Evolutionary conservation across 2,797 vertebrate species (phyloP), one percentile per base, ranked within the genome.

Genomic region (Dendrocincla tyrannina): DNA sequence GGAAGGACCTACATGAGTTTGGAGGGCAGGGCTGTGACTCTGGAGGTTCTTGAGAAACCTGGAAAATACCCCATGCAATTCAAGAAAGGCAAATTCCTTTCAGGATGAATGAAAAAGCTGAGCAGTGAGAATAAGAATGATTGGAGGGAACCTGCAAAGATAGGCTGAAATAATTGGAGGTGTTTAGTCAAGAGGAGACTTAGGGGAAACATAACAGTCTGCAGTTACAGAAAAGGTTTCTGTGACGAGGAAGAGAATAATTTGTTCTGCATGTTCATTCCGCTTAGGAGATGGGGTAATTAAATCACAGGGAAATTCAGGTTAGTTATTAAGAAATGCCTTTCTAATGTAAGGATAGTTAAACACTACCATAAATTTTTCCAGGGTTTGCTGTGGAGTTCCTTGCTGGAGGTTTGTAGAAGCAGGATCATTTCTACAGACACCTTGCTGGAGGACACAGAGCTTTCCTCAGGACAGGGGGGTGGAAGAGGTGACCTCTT

Each of bases 271-370:
- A 22, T n/a, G 66, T 78, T 93, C 85, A 37, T 85, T 87, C 82
- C 78, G 53, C 70, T 85, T 56, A 35, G 70, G 55, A 85, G 58
- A 72, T 25, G 41, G 44, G 44, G 77, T 81, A 88, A 94, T 92
- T 93, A 84, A 92, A 84, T 81, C 66, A 87, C 84, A 86, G 62
- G 25, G 75, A 89, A 82, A 68, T 85, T 89, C 89, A 82, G 78
- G 70, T 82, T 46, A 66, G 62, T 93, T 90, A 78, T 87, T 85
- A 68, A 86, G 79, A 88, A 69, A 90, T 85, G 39, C 35, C 70
- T 81, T 37, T 41, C 70, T 69, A 76, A 8, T 23, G 30, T 58
- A 83, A 82, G 81, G 46, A 49, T 23, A 42, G 46, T 72, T 62
- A 78, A 91, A 55, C 30, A 30, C 56, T 62, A 46, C 49, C 60